phyloP scores from a whole-genome alignment of 2,113 vertebrate species.

The Pomatostomus ruficeps region DNA sequence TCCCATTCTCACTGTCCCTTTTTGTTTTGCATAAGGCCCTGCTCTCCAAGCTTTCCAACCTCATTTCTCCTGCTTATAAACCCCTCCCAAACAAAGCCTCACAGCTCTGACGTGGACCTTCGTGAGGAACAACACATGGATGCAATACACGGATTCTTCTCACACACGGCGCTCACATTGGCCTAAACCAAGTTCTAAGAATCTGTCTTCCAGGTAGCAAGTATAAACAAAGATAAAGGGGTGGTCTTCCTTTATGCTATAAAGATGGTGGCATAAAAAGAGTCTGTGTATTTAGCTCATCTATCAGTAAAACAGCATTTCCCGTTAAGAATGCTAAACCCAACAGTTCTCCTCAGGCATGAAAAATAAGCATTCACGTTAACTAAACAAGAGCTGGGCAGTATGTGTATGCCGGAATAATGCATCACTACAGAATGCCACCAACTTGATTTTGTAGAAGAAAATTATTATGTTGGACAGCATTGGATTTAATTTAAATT shows the following conservation, averaged over 20 bases:
- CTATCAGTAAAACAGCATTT: background rate
- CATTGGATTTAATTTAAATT: background rate
- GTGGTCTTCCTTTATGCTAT: background rate
- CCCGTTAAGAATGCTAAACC: background rate
- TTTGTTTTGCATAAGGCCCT: background rate
- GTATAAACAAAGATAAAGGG: background rate
- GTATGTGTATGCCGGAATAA: background rate
- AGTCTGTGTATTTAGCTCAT: background rate
- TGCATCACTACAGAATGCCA: background rate
- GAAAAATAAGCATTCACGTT: background rate
- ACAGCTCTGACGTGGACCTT: background rate
- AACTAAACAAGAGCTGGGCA: background rate
- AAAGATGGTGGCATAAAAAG: background rate
- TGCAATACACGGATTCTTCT: background rate
- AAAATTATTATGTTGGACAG: background rate
- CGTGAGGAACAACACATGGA: background rate
- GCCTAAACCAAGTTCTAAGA: background rate
- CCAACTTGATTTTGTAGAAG: background rate
- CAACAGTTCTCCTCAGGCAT: background rate
- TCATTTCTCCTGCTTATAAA: background rate
- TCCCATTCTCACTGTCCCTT: background rate
- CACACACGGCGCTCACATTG: background rate
- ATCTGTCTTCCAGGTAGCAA: background rate
- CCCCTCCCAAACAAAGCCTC: background rate
- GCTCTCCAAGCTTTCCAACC: background rate